Conservation (phyloP, 2,888 invertebrate species). For the Bombylius major region DNA sequence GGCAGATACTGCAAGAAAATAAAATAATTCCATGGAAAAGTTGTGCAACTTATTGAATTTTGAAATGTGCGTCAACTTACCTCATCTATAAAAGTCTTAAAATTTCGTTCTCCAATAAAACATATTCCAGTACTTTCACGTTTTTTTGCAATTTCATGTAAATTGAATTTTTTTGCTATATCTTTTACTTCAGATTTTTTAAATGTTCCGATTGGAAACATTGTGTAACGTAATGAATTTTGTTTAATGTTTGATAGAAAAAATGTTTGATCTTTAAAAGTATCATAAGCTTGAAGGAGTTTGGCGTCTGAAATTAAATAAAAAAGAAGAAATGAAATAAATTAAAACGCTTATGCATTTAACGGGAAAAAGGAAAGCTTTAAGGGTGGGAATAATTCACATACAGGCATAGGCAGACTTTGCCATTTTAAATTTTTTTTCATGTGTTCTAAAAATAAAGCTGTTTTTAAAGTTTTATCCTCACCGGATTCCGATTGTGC, state of each 20-base stretch:
- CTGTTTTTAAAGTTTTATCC: too few species aligned
- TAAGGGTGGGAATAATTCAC: too few species aligned
- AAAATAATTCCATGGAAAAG: neutral
- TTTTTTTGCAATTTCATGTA: constrained; percentile 55
- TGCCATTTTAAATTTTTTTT: too few species aligned
- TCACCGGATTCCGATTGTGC: too few species aligned
- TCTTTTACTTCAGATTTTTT: constrained; percentile 65
- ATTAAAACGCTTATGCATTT: neutral
- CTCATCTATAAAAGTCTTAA: constrained; percentile 78
- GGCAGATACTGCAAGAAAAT: constrained; percentile 57
- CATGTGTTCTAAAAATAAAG: too few species aligned
- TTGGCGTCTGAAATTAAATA: constrained; percentile 43
- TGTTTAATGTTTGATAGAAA: constrained; percentile 81
- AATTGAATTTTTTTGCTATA: constrained; percentile 57
- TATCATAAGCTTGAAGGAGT: constrained; percentile 59
- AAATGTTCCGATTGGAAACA: constrained; percentile 82
- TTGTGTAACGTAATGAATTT: constrained; percentile 58
- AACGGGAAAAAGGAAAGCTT: neutral
- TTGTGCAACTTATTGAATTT: too few species aligned
- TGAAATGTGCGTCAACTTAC: constrained; percentile 37
- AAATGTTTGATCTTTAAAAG: constrained; percentile 87
- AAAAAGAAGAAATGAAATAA: constrained; percentile 4
- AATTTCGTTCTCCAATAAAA: constrained; percentile 84
- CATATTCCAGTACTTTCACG: constrained; percentile 92
- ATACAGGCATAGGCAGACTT: too few species aligned